Percentiles rank a stretch among this genome's conserved stretches.
phyloP scores from a whole-genome alignment of 2,888 invertebrate genomes.

The Nudaria mundana region DNA sequence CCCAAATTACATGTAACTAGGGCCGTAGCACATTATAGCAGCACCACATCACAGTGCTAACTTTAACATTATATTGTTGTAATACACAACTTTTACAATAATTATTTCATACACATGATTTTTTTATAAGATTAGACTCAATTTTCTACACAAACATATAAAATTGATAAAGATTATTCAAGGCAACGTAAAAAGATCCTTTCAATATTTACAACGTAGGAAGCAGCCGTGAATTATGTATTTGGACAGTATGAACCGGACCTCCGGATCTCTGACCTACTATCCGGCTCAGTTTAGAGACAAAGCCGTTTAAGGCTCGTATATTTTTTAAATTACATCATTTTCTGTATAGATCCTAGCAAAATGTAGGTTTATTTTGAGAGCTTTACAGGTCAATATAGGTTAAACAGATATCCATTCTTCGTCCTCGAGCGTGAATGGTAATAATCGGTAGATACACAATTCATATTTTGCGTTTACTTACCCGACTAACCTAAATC shows the following conservation, averaged over 20 bases:
- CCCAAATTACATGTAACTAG: too few relatives aligned
- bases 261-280: constrained; percentile 31
- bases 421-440: too few relatives aligned
- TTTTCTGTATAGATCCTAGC: constrained; percentile 6
- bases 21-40: too few relatives aligned
- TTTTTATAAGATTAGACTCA: too few relatives aligned
- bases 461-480: too few relatives aligned
- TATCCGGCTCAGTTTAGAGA: constrained; percentile 18
- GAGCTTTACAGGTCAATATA: constrained; percentile 3
- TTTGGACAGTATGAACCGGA: constrained; percentile 28
- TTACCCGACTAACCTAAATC: too few relatives aligned
- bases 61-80: too few relatives aligned
- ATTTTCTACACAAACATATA: constrained; percentile 18
- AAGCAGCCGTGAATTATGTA: constrained; percentile 45
- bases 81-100: too few relatives aligned
- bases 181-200: constrained; percentile 26
- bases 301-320: constrained; percentile 27
- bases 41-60: too few relatives aligned
- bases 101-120: too few relatives aligned
- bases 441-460: too few relatives aligned
- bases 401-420: constrained; percentile 3
- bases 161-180: constrained; percentile 26
- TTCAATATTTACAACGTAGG: constrained; percentile 43
- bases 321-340: constrained; percentile 15
- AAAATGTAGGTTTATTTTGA: constrained; percentile 13